Conservation (phyloP, 2,888 invertebrate species). For the Drosophila subquinaria region DNA sequence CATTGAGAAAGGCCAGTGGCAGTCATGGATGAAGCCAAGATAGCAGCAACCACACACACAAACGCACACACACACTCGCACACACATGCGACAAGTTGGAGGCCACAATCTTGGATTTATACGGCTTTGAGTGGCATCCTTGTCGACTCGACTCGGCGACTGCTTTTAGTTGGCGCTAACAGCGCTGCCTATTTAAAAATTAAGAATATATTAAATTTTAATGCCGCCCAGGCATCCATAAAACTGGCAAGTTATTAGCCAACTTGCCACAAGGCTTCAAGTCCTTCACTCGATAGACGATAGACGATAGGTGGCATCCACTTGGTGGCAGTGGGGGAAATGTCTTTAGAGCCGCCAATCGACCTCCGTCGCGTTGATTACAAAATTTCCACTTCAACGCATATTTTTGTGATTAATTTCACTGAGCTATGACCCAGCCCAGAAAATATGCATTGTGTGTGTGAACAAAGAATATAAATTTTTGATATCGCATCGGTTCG, state of each 20-base stretch:
- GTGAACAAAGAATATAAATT: slow-evolving; percentile 60
- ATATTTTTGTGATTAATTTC: slow-evolving; percentile 75
- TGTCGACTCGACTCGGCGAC: slow-evolving; percentile 28
- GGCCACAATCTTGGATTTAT: slow-evolving; percentile 80
- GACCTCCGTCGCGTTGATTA: slow-evolving; percentile 63
- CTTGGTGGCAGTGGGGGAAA: slow-evolving; percentile 3
- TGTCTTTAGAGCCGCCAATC: slow-evolving; percentile 53
- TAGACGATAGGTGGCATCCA: slow-evolving; percentile 7
- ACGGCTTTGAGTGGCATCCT: slow-evolving; percentile 73
- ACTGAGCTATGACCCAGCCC: slow-evolving; percentile 46
- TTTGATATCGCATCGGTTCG: slow-evolving; percentile 51
- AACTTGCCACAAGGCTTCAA: slow-evolving; percentile 32
- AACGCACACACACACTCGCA: slow-evolving; percentile 15
- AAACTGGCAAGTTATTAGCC: slow-evolving; percentile 71
- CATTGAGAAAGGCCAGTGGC: slow-evolving; percentile 50
- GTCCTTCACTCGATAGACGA: slow-evolving; percentile 1
- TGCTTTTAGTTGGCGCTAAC: slow-evolving; percentile 51
- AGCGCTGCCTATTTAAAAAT: slow-evolving; percentile 74
- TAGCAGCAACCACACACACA: slow-evolving; percentile 59
- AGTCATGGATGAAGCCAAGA: slow-evolving; percentile 75
- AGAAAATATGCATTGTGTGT: slow-evolving; percentile 43
- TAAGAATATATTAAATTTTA: slow-evolving; percentile 76
- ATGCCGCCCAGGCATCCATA: slow-evolving; percentile 58
- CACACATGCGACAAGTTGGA: slow-evolving; percentile 74
- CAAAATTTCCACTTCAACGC: slow-evolving; percentile 72